Evolutionary conservation across 2,797 vertebrate genomes (phyloP).

Genomic region (Chelon auratus): DNA sequence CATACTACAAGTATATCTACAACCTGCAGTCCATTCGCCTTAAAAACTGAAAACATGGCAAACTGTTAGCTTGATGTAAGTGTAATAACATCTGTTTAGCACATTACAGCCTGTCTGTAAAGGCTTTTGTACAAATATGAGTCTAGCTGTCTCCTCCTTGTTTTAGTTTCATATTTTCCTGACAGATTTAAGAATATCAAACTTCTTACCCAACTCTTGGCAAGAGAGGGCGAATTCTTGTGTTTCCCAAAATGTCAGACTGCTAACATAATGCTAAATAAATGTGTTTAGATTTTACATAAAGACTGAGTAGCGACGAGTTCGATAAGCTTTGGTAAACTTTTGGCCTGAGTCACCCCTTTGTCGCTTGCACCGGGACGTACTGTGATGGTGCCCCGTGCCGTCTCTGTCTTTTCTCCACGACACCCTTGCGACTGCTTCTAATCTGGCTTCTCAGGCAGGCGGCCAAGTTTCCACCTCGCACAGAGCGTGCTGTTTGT

Average conservation of each 20-base stretch:
- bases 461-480: slow-evolving; percentile 60
- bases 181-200: not conserved
- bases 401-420: slow-evolving; percentile 7
- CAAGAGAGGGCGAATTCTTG: no score
- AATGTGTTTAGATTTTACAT: not conserved
- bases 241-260: no score
- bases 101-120: no score
- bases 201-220: not conserved
- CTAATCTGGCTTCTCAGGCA: slow-evolving; percentile 54
- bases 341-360: not conserved
- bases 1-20: not conserved
- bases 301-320: not conserved
- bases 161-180: not conserved
- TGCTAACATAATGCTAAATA: not conserved
- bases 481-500: slow-evolving; percentile 46
- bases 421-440: slow-evolving; percentile 19
- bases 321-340: not conserved
- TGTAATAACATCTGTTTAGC: no score
- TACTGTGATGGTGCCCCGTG: not conserved
- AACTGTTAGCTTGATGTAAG: no score
- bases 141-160: not conserved
- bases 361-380: slow-evolving; percentile 12
- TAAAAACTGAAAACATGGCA: not conserved
- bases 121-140: no score
- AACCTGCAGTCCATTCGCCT: not conserved